Conservation (phyloP, 2,113 vertebrate species). For the Nasalis larvatus region DNA sequence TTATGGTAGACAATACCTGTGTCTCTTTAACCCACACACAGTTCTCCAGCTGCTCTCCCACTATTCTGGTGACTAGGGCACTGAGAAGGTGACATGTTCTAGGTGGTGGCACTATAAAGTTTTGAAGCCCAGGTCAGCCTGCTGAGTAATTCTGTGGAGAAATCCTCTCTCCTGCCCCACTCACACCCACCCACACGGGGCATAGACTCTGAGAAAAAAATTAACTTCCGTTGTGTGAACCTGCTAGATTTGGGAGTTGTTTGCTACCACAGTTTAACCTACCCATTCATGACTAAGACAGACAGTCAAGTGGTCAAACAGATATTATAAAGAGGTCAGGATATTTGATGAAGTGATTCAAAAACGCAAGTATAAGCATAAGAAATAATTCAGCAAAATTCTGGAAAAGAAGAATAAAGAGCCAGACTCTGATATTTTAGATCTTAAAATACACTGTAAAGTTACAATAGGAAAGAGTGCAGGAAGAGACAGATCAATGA, state of each 20-base stretch:
- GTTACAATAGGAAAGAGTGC: neutral
- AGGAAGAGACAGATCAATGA: neutral
- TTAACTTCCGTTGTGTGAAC: neutral
- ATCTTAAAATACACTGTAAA: neutral
- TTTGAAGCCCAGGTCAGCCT: accelerated
- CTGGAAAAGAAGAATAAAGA: neutral
- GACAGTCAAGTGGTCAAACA: neutral
- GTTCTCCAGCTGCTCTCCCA: too few species aligned
- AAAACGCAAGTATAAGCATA: neutral
- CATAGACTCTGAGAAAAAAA: neutral
- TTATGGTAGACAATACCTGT: neutral
- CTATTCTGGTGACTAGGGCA: neutral
- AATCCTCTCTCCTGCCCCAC: neutral
- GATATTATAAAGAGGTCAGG: neutral
- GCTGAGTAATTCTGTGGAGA: neutral
- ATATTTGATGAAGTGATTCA: neutral
- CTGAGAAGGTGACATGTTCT: neutral
- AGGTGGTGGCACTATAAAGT: neutral
- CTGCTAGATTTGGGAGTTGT: neutral
- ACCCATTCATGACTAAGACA: neutral
- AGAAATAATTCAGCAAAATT: neutral
- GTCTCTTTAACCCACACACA: neutral
- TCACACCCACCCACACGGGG: neutral
- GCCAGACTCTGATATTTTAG: neutral
- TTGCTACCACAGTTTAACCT: neutral